These are phyloP conservation scores for Neodiprion pinetum DNA, from an alignment of 1,140 invertebrate species.

Conservation along the genomic window DNA sequence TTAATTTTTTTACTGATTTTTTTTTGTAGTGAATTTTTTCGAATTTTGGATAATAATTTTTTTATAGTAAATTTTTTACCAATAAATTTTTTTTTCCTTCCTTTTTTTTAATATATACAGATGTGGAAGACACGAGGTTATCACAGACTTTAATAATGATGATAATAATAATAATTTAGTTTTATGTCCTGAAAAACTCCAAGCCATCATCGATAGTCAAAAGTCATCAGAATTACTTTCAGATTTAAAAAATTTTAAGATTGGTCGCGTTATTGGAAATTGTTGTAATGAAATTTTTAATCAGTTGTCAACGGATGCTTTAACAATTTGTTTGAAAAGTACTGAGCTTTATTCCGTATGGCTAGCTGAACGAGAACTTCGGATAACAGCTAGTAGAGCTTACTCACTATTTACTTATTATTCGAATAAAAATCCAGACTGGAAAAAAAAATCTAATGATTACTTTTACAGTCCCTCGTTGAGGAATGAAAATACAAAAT, in stretches of 20 bases:
- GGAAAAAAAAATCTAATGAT: background rate
- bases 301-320: background rate
- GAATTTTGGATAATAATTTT: too few relatives aligned
- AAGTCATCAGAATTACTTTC: background rate
- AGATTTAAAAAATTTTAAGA: background rate
- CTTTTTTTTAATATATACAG: background rate
- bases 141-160: background rate
- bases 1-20: too few relatives aligned
- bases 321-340: background rate
- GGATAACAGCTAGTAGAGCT: background rate
- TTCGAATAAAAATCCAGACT: background rate
- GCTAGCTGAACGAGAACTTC: background rate
- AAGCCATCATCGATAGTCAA: background rate
- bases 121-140: background rate
- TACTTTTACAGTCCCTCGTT: background rate
- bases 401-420: background rate
- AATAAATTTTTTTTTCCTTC: too few relatives aligned
- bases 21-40: too few relatives aligned
- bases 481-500: background rate
- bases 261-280: background rate
- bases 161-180: background rate
- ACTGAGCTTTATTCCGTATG: background rate
- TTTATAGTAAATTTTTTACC: too few relatives aligned
- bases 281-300: background rate
- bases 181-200: background rate